Evolutionary conservation across 2,113 vertebrate genomes (phyloP).

Genomic region (Ginglymostoma cirratum): DNA sequence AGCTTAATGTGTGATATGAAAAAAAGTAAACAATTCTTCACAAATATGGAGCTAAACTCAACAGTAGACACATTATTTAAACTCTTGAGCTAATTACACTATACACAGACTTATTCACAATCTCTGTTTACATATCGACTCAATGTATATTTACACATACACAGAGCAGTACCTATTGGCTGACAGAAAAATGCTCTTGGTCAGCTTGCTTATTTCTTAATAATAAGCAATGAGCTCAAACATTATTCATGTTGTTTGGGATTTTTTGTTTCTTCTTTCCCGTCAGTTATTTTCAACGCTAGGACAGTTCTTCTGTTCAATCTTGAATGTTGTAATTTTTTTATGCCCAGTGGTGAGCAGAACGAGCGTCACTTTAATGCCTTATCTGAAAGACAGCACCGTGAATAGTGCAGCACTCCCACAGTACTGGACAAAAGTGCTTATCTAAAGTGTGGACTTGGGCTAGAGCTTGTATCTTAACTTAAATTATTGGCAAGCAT

Average conservation of each 20-base stretch:
- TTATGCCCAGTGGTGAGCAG: not conserved
- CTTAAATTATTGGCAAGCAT: not conserved
- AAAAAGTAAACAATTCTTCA: not conserved
- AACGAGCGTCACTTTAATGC: not conserved
- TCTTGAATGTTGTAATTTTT: not conserved
- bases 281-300: not conserved
- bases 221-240: not conserved
- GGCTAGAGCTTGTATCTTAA: not conserved
- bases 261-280: not conserved
- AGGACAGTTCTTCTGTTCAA: not conserved
- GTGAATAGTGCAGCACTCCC: not conserved
- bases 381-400: not conserved
- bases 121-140: constrained; percentile 15
- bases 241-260: not conserved
- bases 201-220: not conserved
- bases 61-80: not conserved
- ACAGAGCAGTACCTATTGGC: not conserved
- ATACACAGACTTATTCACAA: not conserved
- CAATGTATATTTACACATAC: constrained; percentile 23
- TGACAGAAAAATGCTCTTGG: not conserved
- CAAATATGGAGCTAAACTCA: not conserved
- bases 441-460: not conserved
- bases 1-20: not conserved
- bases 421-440: not conserved
- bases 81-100: constrained; percentile 15